Conservation (phyloP, 2,888 invertebrate species). For the Dasysyrphus tricinctus region DNA sequence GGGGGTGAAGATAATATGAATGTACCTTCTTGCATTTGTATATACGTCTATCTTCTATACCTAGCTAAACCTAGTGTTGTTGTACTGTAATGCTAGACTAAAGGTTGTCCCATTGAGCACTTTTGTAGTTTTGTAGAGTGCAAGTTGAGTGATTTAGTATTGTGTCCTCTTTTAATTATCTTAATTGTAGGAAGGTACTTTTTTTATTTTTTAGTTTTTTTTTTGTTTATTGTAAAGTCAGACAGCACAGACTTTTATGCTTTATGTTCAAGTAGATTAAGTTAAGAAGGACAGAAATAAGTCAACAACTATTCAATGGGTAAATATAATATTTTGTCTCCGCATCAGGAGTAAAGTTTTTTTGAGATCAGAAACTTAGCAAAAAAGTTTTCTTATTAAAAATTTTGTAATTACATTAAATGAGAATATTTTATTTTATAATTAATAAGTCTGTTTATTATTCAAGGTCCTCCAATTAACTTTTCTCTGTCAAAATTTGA, state of each 20-base stretch:
- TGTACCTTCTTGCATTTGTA: neutral
- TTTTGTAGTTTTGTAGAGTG: slow-evolving; percentile 51
- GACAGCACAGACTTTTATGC: slow-evolving; percentile 8
- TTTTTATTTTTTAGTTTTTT: slow-evolving; percentile 34
- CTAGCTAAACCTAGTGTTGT: neutral
- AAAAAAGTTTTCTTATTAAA: slow-evolving; percentile 10
- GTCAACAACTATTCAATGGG: slow-evolving; percentile 23
- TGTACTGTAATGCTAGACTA: slow-evolving; percentile 56
- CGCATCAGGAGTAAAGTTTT: neutral
- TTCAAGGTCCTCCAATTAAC: no score
- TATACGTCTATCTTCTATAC: neutral
- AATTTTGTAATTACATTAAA: neutral
- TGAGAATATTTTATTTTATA: neutral
- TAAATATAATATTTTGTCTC: neutral
- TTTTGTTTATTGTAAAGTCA: neutral
- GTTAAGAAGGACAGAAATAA: slow-evolving; percentile 46
- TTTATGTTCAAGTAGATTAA: slow-evolving; percentile 48
- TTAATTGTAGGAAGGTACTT: slow-evolving; percentile 53
- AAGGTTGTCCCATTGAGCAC: slow-evolving; percentile 64
- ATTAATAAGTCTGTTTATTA: neutral
- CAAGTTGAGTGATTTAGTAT: slow-evolving; percentile 73
- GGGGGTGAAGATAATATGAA: neutral
- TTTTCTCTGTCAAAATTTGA: no score
- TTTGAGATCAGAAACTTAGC: neutral
- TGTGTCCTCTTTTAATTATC: slow-evolving; percentile 73